Evolutionary conservation across 2,113 vertebrate species (phyloP), one percentile per base, ranked within the genome.

Genomic region (Drymodes brunneopygia): DNA sequence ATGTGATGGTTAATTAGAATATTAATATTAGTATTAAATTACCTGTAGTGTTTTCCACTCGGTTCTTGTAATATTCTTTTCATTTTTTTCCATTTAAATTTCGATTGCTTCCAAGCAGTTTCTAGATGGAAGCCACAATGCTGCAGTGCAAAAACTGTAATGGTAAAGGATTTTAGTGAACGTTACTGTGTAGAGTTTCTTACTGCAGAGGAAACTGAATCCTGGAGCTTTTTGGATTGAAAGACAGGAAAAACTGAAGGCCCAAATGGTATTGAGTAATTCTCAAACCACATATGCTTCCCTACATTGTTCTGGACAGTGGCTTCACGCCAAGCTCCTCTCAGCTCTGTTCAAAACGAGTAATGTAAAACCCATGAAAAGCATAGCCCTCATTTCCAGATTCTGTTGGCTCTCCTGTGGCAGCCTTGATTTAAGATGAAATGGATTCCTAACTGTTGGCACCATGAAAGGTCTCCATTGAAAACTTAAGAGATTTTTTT

Each of bases 231-330:
- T 77, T 88, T 95, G 92, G 67, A 83, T 4, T 70, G 88, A 93
- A 88, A 93, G 85, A 77, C 82, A 96, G 96, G 94, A 97, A 97
- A 88, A 97, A 93, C 92, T 94, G 90, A 95, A 93, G 89, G 71
- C 67, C 73, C 12, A 58, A 88, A 77, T 40, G 65, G 56, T 82
- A 18, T 73, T 94, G 84, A 93, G 87, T 93, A 95, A 94, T 90
- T 88, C 82, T 90, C 64, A 80, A 91, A 86, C 87, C 92, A 60
- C 92, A 77, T 70, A 90, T 44, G 90, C 94, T 96, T 96, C 93
- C 93, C 79, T 95, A 0, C 90, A 95, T 96, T 96, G 96, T 97
- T 96, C 91, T 80, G 90, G 60, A 66, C 45, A 28, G 67, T 95
- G 95, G 93, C 92, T 83, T 83, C 85, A n/a, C 0, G 94, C 95